Evolutionary conservation across 1,140 invertebrate species (phyloP).

Genomic region (Pemphigus obesinymphae): DNA sequence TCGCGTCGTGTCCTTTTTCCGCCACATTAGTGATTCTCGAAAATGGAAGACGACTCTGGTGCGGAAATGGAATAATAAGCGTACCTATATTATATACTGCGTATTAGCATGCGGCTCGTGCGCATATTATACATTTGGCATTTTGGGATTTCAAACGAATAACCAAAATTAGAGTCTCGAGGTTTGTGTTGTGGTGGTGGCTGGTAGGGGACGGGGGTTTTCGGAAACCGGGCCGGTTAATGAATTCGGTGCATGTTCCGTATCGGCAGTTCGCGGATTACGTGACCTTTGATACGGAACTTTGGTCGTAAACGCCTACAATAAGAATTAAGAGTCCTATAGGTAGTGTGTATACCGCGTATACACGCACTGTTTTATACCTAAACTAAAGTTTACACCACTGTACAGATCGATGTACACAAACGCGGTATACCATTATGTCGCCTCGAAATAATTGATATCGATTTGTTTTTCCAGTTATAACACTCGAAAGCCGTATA

Average conservation of each 20-base stretch:
- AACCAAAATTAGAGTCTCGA: constrained; percentile 6
- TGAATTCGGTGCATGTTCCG: constrained; percentile 13
- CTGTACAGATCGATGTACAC: not conserved
- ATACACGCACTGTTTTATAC: not conserved
- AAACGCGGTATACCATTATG: not conserved
- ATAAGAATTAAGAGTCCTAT: no score
- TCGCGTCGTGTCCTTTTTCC: not conserved
- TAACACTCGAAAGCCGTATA: not conserved
- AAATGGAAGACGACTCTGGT: not conserved
- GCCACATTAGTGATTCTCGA: not conserved
- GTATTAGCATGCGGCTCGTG: constrained; percentile 24
- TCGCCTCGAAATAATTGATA: not conserved
- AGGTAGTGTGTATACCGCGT: not conserved
- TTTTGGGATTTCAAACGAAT: constrained; percentile 8
- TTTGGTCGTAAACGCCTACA: not conserved
- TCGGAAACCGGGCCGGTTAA: not conserved
- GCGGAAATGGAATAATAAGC: not conserved
- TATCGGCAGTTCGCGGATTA: not conserved
- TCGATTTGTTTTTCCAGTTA: not conserved
- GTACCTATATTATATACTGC: not conserved
- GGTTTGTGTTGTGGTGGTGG: no score
- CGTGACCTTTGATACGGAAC: constrained; percentile 9
- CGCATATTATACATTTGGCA: not conserved
- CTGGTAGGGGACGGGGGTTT: no score
- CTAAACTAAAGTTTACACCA: not conserved